Conservation (phyloP, 2,113 vertebrate genomes). For the Crocuta crocuta region DNA sequence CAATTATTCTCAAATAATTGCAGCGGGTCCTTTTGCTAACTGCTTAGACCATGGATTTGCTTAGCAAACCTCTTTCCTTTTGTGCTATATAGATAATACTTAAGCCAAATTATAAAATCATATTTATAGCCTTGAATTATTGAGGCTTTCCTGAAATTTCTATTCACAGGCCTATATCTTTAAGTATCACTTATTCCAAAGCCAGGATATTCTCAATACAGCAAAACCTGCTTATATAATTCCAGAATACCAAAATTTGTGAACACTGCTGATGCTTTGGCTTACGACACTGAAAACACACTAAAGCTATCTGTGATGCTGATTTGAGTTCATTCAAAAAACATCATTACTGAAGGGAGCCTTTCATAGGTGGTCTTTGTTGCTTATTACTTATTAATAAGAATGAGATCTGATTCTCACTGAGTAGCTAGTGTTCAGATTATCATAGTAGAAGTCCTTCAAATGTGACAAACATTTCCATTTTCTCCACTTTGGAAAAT, state of each 20-base stretch:
- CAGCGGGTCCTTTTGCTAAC: neutral
- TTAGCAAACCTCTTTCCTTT: neutral
- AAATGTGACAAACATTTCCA: neutral
- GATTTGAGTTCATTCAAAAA: neutral
- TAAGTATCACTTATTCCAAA: neutral
- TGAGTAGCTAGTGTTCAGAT: neutral
- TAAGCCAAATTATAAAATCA: slow-evolving; percentile 15
- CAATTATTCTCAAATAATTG: neutral
- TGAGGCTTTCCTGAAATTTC: neutral
- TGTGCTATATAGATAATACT: neutral
- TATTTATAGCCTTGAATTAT: neutral
- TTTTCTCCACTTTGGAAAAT: neutral
- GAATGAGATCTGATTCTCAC: neutral
- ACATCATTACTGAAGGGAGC: neutral
- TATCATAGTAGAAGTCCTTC: neutral
- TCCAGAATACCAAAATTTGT: slow-evolving; percentile 12
- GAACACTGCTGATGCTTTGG: neutral
- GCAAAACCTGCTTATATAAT: neutral
- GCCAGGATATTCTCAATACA: neutral
- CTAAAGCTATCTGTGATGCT: neutral
- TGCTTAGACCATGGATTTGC: neutral
- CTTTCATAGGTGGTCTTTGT: neutral
- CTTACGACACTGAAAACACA: neutral
- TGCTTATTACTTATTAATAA: neutral
- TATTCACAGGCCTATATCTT: neutral